phyloP scores from a whole-genome alignment of 2,113 vertebrate species.

The Leucosticte australis region DNA sequence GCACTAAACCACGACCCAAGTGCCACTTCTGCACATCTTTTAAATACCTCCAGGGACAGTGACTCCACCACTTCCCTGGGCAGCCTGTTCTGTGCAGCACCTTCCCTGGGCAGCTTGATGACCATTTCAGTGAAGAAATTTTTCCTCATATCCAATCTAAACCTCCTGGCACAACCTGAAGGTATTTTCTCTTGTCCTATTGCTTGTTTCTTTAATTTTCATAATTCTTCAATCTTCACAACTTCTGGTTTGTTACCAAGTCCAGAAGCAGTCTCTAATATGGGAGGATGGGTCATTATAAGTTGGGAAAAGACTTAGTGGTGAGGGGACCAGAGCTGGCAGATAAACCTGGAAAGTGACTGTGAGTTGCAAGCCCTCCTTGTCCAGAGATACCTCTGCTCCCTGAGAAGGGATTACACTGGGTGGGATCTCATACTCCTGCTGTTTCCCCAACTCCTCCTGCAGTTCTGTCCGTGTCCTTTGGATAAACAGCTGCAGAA shows the following conservation, averaged over 20 bases:
- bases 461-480: background rate
- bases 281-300: background rate
- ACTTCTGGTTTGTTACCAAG: background rate
- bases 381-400: background rate
- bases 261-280: background rate
- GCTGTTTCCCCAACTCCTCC: background rate
- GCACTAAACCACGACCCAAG: background rate
- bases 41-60: background rate
- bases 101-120: background rate
- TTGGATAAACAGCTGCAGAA: conserved; percentile 21
- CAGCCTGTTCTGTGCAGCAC: background rate
- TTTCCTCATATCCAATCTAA: background rate
- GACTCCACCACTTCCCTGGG: background rate
- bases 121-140: background rate
- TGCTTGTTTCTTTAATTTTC: background rate
- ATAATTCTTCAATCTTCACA: background rate
- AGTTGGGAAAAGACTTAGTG: background rate
- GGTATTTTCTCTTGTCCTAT: background rate
- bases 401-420: background rate
- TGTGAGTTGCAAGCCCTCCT: background rate
- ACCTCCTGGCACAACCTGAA: background rate
- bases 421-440: background rate
- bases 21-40: background rate
- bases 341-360: background rate
- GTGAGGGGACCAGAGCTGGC: background rate